phyloP scores from a whole-genome alignment of 1,140 invertebrate species.

The Maniola jurtina region DNA sequence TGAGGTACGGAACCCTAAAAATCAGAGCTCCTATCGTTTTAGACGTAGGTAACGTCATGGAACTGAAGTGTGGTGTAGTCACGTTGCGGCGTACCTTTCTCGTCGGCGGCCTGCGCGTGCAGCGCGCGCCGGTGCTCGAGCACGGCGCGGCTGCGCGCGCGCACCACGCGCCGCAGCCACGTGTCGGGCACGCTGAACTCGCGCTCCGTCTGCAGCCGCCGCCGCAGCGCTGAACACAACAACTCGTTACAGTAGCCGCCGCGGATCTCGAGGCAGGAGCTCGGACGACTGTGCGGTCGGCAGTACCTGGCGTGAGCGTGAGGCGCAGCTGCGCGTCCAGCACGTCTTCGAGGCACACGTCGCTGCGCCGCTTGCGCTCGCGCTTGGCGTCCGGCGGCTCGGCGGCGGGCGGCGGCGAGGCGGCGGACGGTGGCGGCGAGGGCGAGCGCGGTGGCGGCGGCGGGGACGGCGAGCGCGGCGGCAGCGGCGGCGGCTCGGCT shows the following conservation, averaged over 20 bases:
- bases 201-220: constrained; percentile 1
- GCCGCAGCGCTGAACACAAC: constrained; percentile 11
- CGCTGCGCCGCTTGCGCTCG: constrained; percentile 40
- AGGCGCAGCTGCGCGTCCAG: background rate
- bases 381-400: constrained; percentile 25
- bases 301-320: background rate
- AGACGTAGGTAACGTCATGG: no score
- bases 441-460: constrained; percentile 23
- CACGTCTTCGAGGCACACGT: constrained; percentile 27
- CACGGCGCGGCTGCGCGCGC: constrained; percentile 14
- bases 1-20: no score
- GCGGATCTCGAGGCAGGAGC: no score
- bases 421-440: constrained; percentile 21
- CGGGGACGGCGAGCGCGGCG: constrained; percentile 16
- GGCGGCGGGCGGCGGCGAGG: constrained; percentile 11
- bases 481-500: constrained; percentile 26
- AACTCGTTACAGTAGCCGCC: no score
- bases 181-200: constrained; percentile 31
- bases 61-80: no score
- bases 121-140: constrained; percentile 13
- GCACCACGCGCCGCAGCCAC: constrained; percentile 22
- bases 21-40: no score
- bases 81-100: no score
- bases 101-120: background rate
- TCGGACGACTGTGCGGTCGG: no score